Evolutionary conservation across 92 coral and sea anemone genomes (phyloP).

Genomic region (Palythoa grandis): DNA sequence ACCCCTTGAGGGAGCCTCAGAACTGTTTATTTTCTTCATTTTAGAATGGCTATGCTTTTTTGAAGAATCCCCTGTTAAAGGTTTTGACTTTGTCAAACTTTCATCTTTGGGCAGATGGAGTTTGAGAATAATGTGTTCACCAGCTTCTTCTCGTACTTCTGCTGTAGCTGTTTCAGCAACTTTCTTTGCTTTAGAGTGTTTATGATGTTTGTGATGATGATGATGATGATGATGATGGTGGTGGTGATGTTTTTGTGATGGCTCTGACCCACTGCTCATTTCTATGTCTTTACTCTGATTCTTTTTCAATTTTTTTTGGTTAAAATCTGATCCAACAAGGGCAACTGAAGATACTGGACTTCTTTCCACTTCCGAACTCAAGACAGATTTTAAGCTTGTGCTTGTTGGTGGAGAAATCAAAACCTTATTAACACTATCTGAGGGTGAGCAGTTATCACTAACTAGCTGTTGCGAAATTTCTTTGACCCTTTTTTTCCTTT

Average conservation of each 20-base stretch:
- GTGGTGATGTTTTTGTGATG: neutral
- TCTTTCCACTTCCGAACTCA: neutral
- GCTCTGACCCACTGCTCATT: neutral
- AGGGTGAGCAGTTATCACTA: neutral
- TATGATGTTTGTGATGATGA: constrained; percentile 60
- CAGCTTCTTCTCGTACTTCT: constrained; percentile 61
- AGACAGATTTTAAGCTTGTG: neutral
- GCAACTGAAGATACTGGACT: neutral
- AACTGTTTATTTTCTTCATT: neutral
- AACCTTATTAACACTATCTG: neutral
- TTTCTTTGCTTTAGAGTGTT: constrained; percentile 72
- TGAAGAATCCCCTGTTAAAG: neutral
- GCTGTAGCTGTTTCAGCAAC: constrained; percentile 59
- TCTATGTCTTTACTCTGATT: neutral
- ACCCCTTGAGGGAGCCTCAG: constrained; percentile 1
- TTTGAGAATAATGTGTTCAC: constrained; percentile 87
- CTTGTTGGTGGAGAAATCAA: constrained; percentile 5
- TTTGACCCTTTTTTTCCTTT: constrained; percentile 2
- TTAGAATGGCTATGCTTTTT: constrained; percentile 5
- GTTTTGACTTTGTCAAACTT: constrained; percentile 33
- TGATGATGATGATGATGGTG: constrained; percentile 48
- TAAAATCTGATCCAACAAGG: neutral
- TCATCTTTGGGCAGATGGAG: constrained; percentile 81
- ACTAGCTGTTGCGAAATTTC: neutral
- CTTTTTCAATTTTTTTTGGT: constrained; percentile 23